A percentile compares a stretch with the other conserved stretches of the same genome.
These are phyloP conservation scores for Peribatodes rhomboidaria DNA, from an alignment of 2,888 invertebrate species.

Conservation along the genomic window DNA sequence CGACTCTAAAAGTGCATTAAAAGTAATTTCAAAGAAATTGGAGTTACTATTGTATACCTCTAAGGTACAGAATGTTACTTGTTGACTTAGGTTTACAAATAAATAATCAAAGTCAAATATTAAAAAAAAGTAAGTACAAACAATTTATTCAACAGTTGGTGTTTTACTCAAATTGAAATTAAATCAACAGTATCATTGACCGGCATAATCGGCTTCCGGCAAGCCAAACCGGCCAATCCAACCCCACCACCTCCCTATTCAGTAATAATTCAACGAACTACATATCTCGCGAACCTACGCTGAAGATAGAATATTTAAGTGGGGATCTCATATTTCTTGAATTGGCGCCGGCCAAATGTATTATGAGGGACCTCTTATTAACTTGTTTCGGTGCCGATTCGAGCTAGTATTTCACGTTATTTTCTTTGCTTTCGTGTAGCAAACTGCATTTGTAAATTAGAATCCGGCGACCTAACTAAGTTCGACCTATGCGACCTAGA, in stretches of 20 bases:
- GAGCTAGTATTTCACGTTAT: conserved; percentile 20
- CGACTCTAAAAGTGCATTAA: too few relatives aligned
- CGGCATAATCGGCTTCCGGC: conserved; percentile 6
- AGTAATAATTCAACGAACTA: conserved; percentile 71
- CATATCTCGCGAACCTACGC: conserved; percentile 61
- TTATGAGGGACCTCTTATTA: conserved; percentile 55
- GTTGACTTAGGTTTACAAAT: too few relatives aligned
- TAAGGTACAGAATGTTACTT: too few relatives aligned
- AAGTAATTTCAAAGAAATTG: too few relatives aligned
- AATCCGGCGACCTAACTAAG: too few relatives aligned
- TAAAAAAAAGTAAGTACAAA: too few relatives aligned
- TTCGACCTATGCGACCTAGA: too few relatives aligned
- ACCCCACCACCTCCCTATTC: conserved; percentile 44
- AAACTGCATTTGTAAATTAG: too few relatives aligned
- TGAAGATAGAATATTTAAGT: conserved; percentile 79
- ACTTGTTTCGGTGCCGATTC: conserved; percentile 39
- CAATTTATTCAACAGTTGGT: too few relatives aligned
- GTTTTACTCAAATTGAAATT: too few relatives aligned
- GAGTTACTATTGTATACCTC: too few relatives aligned
- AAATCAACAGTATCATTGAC: neutral
- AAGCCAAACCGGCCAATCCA: neutral
- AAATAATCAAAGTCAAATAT: too few relatives aligned
- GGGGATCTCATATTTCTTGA: conserved; percentile 76
- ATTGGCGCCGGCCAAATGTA: conserved; percentile 59
- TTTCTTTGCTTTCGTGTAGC: neutral